phyloP scores from a whole-genome alignment of 2,888 invertebrate species.

The Yponomeuta malinellus region DNA sequence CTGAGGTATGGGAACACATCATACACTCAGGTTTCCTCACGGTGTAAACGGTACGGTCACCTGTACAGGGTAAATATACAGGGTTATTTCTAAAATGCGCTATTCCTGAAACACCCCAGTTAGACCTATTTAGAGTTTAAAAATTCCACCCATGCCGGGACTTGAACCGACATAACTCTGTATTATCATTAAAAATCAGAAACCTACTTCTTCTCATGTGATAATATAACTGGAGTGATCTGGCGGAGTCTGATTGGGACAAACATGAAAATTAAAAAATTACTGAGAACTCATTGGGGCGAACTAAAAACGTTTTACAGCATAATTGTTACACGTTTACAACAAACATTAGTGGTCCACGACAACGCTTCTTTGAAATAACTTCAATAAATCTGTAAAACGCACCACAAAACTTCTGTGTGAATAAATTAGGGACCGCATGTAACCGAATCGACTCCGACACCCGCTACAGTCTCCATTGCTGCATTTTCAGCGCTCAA shows the following conservation, averaged over 20 bases:
- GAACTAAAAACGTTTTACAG: constrained; percentile 44
- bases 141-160: no score
- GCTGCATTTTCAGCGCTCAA: constrained; percentile 19
- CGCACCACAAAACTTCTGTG: constrained; percentile 71
- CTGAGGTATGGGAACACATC: no score
- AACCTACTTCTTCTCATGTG: no score
- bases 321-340: constrained; percentile 52
- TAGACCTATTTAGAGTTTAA: no score
- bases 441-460: neutral
- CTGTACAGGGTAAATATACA: no score
- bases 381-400: constrained; percentile 67
- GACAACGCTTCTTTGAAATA: constrained; percentile 59
- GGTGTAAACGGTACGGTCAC: no score
- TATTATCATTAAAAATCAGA: no score
- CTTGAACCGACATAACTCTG: no score
- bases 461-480: constrained; percentile 26
- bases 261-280: neutral
- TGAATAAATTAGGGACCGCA: constrained; percentile 20
- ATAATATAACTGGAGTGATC: neutral
- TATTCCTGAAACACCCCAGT: no score
- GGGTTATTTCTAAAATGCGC: no score
- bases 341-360: constrained; percentile 56
- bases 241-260: neutral
- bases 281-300: constrained; percentile 5
- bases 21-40: no score